Percentiles rank a stretch among this genome's conserved stretches.
These are phyloP conservation scores for Gymnoscopelus braueri DNA, from an alignment of 2,797 vertebrate genomes.

Conservation along the genomic window DNA sequence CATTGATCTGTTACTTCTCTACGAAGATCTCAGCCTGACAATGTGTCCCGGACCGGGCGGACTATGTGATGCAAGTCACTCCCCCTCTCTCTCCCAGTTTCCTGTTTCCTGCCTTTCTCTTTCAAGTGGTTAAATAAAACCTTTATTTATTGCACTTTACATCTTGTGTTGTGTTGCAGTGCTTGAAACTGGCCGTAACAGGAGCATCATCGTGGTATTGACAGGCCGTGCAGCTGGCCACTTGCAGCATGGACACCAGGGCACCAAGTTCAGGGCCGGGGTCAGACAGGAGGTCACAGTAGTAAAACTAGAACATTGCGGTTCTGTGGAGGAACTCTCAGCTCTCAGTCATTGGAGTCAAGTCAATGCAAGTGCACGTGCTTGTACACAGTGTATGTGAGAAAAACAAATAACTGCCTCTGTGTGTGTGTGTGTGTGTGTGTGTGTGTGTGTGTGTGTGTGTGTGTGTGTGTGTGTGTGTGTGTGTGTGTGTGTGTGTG, in stretches of 20 bases:
- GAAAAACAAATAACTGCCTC: too few relatives aligned
- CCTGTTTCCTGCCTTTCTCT: too few relatives aligned
- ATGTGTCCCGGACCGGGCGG: too few relatives aligned
- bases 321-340: slow-evolving; percentile 31
- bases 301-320: slow-evolving; percentile 40
- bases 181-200: slow-evolving; percentile 14
- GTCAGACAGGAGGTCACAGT: slow-evolving; percentile 28
- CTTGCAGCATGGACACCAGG: slow-evolving; percentile 1
- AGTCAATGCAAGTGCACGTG: too few relatives aligned
- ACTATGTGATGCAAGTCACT: too few relatives aligned
- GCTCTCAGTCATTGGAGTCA: slow-evolving; percentile 1
- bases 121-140: too few relatives aligned
- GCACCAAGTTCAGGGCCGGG: slow-evolving; percentile 61
- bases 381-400: too few relatives aligned
- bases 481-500: slow-evolving; percentile 14
- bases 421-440: slow-evolving; percentile 20
- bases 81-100: too few relatives aligned
- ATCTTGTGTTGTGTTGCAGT: too few relatives aligned
- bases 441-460: slow-evolving; percentile 14
- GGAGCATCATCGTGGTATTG: slow-evolving; percentile 30
- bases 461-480: slow-evolving; percentile 1
- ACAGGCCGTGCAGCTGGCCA: slow-evolving; percentile 8
- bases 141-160: too few relatives aligned
- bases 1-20: too few relatives aligned
- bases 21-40: too few relatives aligned